phyloP scores from a whole-genome alignment of 1,140 invertebrate genomes.

The Andrena cerasifolii region DNA sequence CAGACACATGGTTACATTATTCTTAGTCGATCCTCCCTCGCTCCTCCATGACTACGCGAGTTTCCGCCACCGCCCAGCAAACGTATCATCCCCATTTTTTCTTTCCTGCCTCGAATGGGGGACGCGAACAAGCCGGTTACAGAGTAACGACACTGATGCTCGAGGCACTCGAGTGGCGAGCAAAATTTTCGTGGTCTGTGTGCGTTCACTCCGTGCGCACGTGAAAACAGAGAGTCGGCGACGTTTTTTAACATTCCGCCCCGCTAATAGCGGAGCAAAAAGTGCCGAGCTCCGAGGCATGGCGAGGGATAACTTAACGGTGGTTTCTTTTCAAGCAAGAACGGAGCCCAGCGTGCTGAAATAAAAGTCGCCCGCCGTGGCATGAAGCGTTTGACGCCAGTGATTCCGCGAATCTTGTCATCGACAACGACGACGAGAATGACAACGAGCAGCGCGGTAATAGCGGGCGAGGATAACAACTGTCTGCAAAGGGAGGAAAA shows the following conservation, averaged over 20 bases:
- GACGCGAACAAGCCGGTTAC: not conserved
- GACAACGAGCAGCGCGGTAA: conserved; percentile 15
- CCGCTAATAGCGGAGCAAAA: not conserved
- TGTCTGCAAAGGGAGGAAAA: not conserved
- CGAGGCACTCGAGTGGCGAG: not conserved
- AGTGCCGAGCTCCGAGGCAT: not conserved
- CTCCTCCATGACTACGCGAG: not conserved
- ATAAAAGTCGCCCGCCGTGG: conserved; percentile 23
- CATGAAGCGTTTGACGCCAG: conserved; percentile 23
- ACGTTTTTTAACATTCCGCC: not conserved
- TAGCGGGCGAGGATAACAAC: conserved; percentile 27
- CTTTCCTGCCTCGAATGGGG: not conserved
- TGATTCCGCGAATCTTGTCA: conserved; percentile 38
- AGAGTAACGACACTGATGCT: conserved; percentile 5
- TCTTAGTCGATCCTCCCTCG: conserved; percentile 42
- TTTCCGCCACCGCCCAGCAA: not conserved
- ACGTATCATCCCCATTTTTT: not conserved
- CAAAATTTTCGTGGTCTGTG: not conserved
- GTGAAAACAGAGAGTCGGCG: not conserved
- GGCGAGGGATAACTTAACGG: not conserved
- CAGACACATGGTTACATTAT: conserved; percentile 43
- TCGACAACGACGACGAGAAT: conserved; percentile 11
- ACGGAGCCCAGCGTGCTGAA: conserved; percentile 7
- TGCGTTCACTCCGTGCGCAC: no score
- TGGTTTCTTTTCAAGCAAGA: conserved; percentile 3